These are phyloP conservation scores for Latrodectus hesperus DNA, from an alignment of 2,888 invertebrate genomes.

Conservation along the genomic window DNA sequence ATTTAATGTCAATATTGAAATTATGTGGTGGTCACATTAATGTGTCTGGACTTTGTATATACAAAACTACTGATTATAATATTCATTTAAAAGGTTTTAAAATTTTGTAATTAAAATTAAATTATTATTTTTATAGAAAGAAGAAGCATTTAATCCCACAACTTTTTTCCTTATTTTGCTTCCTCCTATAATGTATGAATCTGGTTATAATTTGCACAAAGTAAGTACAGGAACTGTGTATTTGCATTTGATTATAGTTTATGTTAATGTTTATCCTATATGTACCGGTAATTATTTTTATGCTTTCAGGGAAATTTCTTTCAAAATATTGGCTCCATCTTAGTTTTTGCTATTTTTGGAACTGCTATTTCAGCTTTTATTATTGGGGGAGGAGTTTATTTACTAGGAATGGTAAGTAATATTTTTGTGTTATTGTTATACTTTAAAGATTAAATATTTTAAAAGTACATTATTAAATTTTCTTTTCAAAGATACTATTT, in stretches of 20 bases:
- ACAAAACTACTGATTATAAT: too few species aligned
- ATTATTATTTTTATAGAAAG: constrained; percentile 80
- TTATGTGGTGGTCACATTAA: too few species aligned
- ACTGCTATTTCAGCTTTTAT: constrained; percentile 97
- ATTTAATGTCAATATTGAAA: too few species aligned
- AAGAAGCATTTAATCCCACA: constrained; percentile 98
- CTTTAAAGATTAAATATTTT: background rate
- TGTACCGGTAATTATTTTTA: constrained; percentile 1
- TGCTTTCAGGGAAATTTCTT: constrained; percentile 79
- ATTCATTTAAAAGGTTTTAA: background rate
- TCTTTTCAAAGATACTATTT: background rate
- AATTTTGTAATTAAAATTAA: background rate
- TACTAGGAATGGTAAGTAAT: constrained; percentile 85
- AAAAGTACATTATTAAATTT: background rate
- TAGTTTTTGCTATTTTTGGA: constrained; percentile 97
- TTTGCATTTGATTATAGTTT: too few species aligned
- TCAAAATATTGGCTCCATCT: constrained; percentile 98
- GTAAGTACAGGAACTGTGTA: constrained; percentile 77
- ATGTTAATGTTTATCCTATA: background rate
- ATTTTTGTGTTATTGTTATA: too few species aligned
- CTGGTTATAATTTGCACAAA: constrained; percentile 98
- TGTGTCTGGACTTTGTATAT: too few species aligned
- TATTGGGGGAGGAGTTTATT: constrained; percentile 95
- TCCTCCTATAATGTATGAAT: constrained; percentile 99
- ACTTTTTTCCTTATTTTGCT: constrained; percentile 96